These are phyloP conservation scores for Euwallacea similis DNA, from an alignment of 1,140 invertebrate species.

Conservation along the genomic window DNA sequence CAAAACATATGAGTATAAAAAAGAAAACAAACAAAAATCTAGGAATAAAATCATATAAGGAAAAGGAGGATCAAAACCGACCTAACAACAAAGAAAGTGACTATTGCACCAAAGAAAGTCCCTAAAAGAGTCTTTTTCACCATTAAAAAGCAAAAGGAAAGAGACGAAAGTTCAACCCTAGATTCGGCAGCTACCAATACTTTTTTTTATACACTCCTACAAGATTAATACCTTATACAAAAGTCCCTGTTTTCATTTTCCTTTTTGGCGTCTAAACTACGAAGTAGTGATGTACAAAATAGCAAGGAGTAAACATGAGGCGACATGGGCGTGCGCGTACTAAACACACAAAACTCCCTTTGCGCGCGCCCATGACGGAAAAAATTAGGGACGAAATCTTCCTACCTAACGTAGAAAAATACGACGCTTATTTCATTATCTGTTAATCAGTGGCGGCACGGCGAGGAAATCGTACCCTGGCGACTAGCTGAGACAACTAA, in stretches of 20 bases:
- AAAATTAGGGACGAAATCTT: constrained; percentile 11
- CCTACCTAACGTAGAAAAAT: constrained; percentile 33
- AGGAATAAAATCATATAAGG: neutral
- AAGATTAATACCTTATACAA: neutral
- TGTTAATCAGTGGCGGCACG: neutral
- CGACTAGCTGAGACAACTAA: constrained; percentile 21
- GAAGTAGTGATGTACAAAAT: neutral
- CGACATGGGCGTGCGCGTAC: no score
- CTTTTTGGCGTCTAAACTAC: constrained; percentile 2
- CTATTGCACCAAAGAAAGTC: no score
- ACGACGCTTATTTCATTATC: constrained; percentile 1
- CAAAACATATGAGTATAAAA: neutral
- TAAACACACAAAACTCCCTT: no score
- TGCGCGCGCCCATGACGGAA: neutral
- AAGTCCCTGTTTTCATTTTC: constrained; percentile 18
- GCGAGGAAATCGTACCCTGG: neutral
- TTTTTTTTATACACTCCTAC: neutral
- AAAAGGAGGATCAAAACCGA: no score
- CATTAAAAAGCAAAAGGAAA: no score
- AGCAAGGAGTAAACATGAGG: neutral
- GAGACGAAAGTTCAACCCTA: no score
- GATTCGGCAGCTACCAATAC: no score
- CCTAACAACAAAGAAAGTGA: no score
- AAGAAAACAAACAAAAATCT: neutral
- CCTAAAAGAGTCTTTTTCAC: no score